Evolutionary conservation across 2,888 invertebrate species (phyloP).

Genomic region (Drosophila hamatofila): DNA sequence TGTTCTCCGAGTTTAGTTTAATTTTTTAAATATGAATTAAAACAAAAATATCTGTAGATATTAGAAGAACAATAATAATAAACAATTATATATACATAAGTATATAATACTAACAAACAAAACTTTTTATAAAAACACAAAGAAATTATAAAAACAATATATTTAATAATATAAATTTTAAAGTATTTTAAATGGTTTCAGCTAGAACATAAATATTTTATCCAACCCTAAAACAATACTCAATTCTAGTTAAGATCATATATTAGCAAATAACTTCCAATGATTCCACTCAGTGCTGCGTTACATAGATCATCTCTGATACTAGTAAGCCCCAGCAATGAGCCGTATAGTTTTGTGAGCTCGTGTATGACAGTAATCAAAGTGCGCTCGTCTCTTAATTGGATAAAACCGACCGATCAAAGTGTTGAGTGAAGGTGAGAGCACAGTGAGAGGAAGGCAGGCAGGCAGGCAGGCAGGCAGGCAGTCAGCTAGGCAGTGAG

Average conservation of each 20-base stretch:
- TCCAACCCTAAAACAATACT: too few relatives aligned
- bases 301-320: constrained; percentile 30
- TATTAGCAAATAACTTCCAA: background rate
- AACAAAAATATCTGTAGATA: too few relatives aligned
- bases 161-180: background rate
- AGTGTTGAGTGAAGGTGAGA: constrained; percentile 6
- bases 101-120: too few relatives aligned
- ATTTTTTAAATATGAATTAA: too few relatives aligned
- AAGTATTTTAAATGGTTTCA: background rate
- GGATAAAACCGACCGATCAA: constrained; percentile 45
- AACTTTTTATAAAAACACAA: too few relatives aligned
- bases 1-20: too few relatives aligned
- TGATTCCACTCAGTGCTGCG: background rate
- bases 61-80: too few relatives aligned
- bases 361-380: constrained; percentile 44
- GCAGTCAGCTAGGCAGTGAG: background rate
- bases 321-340: background rate
- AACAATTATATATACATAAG: too few relatives aligned
- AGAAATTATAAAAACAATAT: too few relatives aligned
- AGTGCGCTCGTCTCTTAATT: constrained; percentile 54
- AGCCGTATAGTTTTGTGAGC: background rate
- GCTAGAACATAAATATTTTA: background rate
- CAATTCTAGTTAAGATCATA: background rate
- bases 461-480: background rate
- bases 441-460: background rate